Evolutionary conservation across 2,113 vertebrate genomes (phyloP).

Genomic region (Saimiri boliviensis): DNA sequence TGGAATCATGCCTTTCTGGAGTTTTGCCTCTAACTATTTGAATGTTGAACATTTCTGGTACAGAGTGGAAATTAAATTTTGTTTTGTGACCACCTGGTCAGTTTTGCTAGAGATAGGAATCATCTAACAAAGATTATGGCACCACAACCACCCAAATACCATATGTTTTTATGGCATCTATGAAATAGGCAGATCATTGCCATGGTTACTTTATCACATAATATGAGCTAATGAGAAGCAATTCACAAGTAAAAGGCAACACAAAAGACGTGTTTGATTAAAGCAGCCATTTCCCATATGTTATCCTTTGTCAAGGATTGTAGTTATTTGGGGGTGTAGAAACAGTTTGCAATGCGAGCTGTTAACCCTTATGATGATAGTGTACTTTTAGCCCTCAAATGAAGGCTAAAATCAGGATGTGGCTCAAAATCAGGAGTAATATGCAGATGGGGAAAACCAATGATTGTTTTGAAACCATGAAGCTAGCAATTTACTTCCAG

Average conservation of each 20-base stretch:
- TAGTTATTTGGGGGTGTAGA: constrained; percentile 62
- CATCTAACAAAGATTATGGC: constrained; percentile 8
- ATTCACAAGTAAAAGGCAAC: constrained; percentile 67
- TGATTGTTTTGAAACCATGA: constrained; percentile 32
- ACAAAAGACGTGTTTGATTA: constrained; percentile 69
- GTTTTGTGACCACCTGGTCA: background rate
- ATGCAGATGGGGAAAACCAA: background rate
- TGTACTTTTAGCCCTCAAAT: background rate
- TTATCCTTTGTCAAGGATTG: constrained; percentile 70
- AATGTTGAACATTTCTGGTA: background rate
- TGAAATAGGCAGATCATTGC: constrained; percentile 66
- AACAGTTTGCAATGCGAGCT: constrained; percentile 61
- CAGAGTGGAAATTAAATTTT: background rate
- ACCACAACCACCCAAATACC: constrained; percentile 40
- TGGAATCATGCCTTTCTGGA: background rate
- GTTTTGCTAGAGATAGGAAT: constrained; percentile 28
- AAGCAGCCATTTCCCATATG: constrained; percentile 63
- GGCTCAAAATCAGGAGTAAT: background rate
- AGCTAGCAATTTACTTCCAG: constrained; percentile 12
- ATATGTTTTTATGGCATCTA: constrained; percentile 42
- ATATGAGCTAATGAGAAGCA: constrained; percentile 70
- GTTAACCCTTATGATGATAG: constrained; percentile 43
- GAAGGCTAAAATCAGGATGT: background rate
- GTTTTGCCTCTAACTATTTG: background rate
- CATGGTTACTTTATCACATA: constrained; percentile 73